Conservation (phyloP, 2,888 invertebrate genomes). For the Callyntrura guangdongensis region DNA sequence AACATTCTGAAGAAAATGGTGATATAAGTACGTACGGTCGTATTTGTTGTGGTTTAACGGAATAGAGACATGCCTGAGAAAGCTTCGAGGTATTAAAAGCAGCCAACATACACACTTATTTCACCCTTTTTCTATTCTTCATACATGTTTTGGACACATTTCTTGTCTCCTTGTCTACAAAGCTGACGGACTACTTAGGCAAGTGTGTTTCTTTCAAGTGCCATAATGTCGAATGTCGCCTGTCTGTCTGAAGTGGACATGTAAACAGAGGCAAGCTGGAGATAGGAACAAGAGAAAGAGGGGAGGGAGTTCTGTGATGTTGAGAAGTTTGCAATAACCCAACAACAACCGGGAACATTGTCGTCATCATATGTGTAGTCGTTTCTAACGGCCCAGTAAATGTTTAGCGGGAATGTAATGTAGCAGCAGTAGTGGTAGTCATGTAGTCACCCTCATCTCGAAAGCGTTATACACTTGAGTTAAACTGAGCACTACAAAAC, state of each 20-base stretch:
- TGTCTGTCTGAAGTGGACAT: slow-evolving; percentile 62
- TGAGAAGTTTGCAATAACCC: slow-evolving; percentile 7
- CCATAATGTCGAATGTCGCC: slow-evolving; percentile 62
- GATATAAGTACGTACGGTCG: not conserved
- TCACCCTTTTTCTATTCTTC: slow-evolving; percentile 8
- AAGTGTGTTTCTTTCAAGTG: slow-evolving; percentile 48
- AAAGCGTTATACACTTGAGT: not conserved
- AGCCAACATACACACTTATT: not conserved
- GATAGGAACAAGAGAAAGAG: not conserved
- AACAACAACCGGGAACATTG: slow-evolving; percentile 34
- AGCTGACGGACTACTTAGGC: not conserved
- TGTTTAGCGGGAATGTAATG: not conserved
- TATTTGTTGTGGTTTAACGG: too few species aligned
- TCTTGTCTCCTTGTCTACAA: slow-evolving; percentile 28
- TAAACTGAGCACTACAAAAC: not conserved
- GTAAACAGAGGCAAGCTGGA: slow-evolving; percentile 54
- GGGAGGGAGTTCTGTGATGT: not conserved
- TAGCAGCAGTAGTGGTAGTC: not conserved
- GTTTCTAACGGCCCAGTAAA: not conserved
- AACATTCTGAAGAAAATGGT: not conserved
- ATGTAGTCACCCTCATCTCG: slow-evolving; percentile 25
- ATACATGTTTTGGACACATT: slow-evolving; percentile 45
- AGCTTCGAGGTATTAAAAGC: too few species aligned
- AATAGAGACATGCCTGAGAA: too few species aligned
- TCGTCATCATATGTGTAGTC: not conserved